Conservation (phyloP, 2,797 vertebrate species). For the Epinephelus malabaricus region DNA sequence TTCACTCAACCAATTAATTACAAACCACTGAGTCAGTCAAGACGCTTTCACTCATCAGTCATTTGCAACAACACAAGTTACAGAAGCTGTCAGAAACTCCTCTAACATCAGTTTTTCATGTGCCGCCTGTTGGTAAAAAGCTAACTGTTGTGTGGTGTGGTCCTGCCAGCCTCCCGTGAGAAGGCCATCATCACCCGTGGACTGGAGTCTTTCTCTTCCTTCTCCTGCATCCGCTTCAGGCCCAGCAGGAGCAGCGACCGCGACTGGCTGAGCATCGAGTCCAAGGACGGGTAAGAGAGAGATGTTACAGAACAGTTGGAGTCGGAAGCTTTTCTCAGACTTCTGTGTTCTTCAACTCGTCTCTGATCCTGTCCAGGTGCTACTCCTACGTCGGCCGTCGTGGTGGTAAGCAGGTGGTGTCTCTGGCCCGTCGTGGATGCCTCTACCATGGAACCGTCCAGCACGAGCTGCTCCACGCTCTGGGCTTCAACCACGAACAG, state of each 20-base stretch:
- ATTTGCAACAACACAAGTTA: no score
- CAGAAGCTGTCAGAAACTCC: no score
- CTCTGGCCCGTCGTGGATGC: slow-evolving; percentile 75
- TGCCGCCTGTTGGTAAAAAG: no score
- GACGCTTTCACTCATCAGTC: no score
- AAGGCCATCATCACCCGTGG: slow-evolving; percentile 70
- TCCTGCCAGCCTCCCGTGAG: slow-evolving; percentile 64
- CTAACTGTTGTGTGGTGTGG: no score
- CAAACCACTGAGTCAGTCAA: no score
- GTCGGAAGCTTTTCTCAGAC: not conserved
- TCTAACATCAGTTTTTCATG: no score
- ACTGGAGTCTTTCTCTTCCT: slow-evolving; percentile 76
- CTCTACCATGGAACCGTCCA: slow-evolving; percentile 80
- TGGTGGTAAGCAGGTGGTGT: slow-evolving; percentile 73
- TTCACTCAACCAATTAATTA: no score
- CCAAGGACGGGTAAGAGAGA: slow-evolving; percentile 65
- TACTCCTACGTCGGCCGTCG: slow-evolving; percentile 70
- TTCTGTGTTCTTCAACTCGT: not conserved
- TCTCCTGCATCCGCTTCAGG: slow-evolving; percentile 82
- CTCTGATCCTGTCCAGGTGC: slow-evolving; percentile 61
- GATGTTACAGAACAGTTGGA: no score
- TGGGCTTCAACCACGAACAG: slow-evolving; percentile 86
- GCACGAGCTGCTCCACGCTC: slow-evolving; percentile 84
- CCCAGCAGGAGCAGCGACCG: slow-evolving; percentile 62
- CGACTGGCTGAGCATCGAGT: slow-evolving; percentile 82